Evolutionary conservation across 2,888 invertebrate species (phyloP), one percentile per base, ranked within the genome.

Genomic region (Euplagia quadripunctaria): DNA sequence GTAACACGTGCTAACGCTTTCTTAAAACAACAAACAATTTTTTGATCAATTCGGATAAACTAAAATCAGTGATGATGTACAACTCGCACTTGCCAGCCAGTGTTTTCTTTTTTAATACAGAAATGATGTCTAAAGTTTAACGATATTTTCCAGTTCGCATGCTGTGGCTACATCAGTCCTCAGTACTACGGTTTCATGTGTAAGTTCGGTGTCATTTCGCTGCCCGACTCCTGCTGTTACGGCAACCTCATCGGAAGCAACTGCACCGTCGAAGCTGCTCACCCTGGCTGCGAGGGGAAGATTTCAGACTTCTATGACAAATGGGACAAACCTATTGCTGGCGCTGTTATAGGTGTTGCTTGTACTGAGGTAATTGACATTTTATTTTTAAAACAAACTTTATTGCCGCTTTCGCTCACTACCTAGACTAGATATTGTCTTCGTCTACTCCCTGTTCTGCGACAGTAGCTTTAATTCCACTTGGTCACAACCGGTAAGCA

Each of bases 291-390:
- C 89, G 85, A 88, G 0, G 0, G 67, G 0, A 86, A 83, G 51
- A 77, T 97, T 14, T 88, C 88, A 51, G 81, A 93, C 0, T 84
- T 95, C 4, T 89, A 97, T 81, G 88, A 92, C 77, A 90, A 89
- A 20, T 94, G 95, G 89, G 96, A 96, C 83, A 96, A 96, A 69
- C 90, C 96, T 55, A 94, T 97, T 70, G 97, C 97, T 80, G 97
- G 96, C 55, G 94, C 97, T 66, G 97, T 97, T 43, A 95, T 98
- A 70, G 97, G 97, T 66, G 96, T 98, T 77, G 97, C 97, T 79
- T 97, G 92, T 74, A 92, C 97, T 86, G 98, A 98, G 97, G 98
- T 98, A 89, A 69, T 68, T 58, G 7, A 20, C 14, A 11, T 49
- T 49, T 43, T 14, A 16, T 46, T 43, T 58, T 20, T 20, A 20